Evolutionary conservation across 2,113 vertebrate species (phyloP), one percentile per base, ranked within the genome.

Genomic region (Alces alces): DNA sequence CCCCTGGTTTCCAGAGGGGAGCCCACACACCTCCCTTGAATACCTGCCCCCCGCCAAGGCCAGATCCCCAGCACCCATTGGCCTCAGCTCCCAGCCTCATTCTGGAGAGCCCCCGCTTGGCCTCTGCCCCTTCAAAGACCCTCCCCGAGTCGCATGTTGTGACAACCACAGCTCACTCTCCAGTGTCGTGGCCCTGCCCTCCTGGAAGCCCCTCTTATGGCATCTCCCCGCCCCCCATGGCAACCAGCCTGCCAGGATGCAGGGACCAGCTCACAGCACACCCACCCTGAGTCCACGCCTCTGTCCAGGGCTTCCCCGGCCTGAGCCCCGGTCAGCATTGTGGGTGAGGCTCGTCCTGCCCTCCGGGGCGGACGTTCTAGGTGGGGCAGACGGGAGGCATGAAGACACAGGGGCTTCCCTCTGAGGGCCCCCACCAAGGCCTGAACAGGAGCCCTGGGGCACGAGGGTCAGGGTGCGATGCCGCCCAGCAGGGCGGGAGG

Each of bases 251-350:
- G 12, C 33, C 33, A 28, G 58, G 57, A 30, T 13, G 2, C 28
- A 2, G 25, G 30, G 16, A 6, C 64, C 6, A 4, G 55, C 86
- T 61, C 61, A 6, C 16, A 27, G 57, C 2, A 17, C 45, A 79
- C 8, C 6, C 47, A 27, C 4, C 54, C 54, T 0, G 1, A 2
- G 45, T 33, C 88, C 57, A 47, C 3, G 12, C n/a, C 73, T 60
- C 86, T 58, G 80, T 15, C 52, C 84, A 27, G 30, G 55, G 27
- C 39, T 16, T 13, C 17, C 58, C 36, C 0, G 1, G 15, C 39
- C 57, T 5, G 0, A 27, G 39, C 4, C 3, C 2, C 1, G 33
- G 17, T 33, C 21, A 47, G 16, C 1, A 0, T 60, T 52, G 13
- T 3, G n/a, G 30, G 4, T 2, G 36, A 84, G 47, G 64, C 4